A percentile compares a stretch with the other conserved stretches of the same genome.
Evolutionary conservation across 2,797 vertebrate genomes (phyloP).

Genomic region (Sorex maritimensis): DNA sequence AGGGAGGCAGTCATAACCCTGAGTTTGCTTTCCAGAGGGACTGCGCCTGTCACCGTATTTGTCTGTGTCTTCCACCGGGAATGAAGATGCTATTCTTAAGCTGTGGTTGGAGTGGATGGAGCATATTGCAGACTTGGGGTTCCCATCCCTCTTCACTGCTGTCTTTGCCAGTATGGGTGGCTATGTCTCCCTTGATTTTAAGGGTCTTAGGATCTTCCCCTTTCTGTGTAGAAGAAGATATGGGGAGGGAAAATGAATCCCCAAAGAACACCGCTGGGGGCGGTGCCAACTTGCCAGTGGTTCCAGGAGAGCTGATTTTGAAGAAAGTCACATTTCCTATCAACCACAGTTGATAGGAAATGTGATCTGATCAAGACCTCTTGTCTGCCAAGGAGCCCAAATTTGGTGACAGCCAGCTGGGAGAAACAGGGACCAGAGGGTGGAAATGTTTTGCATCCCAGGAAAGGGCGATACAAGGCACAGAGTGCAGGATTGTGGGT

Average conservation of each 20-base stretch:
- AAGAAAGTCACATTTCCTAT: not conserved
- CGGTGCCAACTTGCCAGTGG: constrained; percentile 44
- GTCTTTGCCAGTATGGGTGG: not conserved
- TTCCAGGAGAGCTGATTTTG: constrained; percentile 38
- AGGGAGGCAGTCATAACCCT: not conserved
- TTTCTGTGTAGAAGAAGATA: constrained; percentile 62
- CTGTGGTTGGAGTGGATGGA: not conserved
- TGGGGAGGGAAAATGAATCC: constrained; percentile 38
- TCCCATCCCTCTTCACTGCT: not conserved
- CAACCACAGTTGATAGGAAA: not conserved
- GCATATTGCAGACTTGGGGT: not conserved
- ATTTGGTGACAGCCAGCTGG: not conserved
- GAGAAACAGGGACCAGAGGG: not conserved
- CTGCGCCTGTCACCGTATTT: not conserved
- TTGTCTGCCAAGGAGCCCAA: constrained; percentile 72
- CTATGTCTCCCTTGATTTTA: constrained; percentile 9
- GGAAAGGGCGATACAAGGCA: not conserved
- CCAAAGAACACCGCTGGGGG: constrained; percentile 12
- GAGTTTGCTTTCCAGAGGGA: not conserved
- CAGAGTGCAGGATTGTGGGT: not conserved
- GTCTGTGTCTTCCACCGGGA: not conserved
- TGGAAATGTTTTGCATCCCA: not conserved
- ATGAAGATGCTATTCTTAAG: not conserved
- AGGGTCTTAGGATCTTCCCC: not conserved
- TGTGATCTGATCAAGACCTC: constrained; percentile 59